Evolutionary conservation across 2,888 invertebrate species (phyloP).

Genomic region (Sturmia bella): DNA sequence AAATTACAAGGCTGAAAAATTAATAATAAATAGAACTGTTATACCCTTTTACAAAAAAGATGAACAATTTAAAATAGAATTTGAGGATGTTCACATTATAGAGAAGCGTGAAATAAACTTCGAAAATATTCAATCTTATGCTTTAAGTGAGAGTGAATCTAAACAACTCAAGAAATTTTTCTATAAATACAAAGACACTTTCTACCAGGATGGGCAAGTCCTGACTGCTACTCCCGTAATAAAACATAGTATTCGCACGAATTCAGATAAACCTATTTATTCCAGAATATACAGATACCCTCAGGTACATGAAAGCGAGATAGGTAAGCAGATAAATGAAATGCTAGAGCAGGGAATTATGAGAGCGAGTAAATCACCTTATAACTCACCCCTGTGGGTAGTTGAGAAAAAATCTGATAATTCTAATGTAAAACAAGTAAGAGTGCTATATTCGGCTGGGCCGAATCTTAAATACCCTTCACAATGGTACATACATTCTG

Average conservation of each 20-base stretch:
- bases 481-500: too few relatives aligned
- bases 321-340: not conserved
- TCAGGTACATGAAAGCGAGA: not conserved
- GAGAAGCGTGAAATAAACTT: not conserved
- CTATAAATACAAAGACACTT: not conserved
- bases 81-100: not conserved
- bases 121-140: not conserved
- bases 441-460: too few relatives aligned
- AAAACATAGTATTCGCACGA: constrained; percentile 3
- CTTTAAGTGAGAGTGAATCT: not conserved
- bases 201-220: constrained; percentile 1
- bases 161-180: not conserved
- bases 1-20: not conserved
- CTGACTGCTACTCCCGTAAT: not conserved
- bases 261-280: constrained; percentile 19
- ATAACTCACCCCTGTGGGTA: too few relatives aligned
- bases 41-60: not conserved
- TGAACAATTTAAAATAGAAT: not conserved
- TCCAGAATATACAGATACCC: constrained; percentile 36
- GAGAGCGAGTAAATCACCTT: not conserved
- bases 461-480: too few relatives aligned
- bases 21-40: not conserved
- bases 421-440: too few relatives aligned
- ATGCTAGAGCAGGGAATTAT: not conserved
- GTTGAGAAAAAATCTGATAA: too few relatives aligned